Base-by-base conservation (phyloP, 2,113 vertebrate species). In the Scatophagus argus region DNA sequence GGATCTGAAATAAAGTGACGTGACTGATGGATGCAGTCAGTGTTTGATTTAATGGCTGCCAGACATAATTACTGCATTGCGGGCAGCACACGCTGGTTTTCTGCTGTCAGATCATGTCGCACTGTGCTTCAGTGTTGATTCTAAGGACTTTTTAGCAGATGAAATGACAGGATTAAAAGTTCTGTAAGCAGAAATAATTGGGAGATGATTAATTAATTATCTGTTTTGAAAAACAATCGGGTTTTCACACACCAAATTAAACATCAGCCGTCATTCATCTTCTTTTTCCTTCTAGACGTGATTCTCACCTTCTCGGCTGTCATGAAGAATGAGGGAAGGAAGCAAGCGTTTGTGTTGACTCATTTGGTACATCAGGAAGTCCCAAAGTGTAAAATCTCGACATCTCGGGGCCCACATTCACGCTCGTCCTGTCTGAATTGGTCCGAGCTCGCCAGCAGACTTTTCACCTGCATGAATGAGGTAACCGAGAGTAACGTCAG, bases 41-140 rank as follows among this genome's bases (percentile, higher is more conserved):
- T 23, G 49, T 39, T 41, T 29, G 34, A 34, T 80, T 59, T 66
- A 59, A 59, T 19, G 46, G 55, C 70, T 67, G 38, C 38, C 29
- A 67, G 46, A 55, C 13, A 10, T 41, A 32, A 43, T 70, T 38
- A 54, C 17, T 29, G 23, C 46, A 17, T 31, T 6, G 29, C 3
- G 27, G 39, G 32, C 21, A 31, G 49, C 36, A 27, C 21, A 55
- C 2, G 29, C 27, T 19, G 21, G 44, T 49, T 43, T 27, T n/a
- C 75, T 27, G 38, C n/a, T 46, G 46, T 55, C 65, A 54, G 49
- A 17, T 62, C 16, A 12, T 29, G 23, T 56, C 49, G 29, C 58
- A 13, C 23, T 71, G 19, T 7, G 19, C 34, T 52, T 12, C 74
- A 16, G 14, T 55, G 31, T 29, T 44, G 11, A 44, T 69, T 44